A percentile compares a stretch with the other conserved stretches of the same genome.
Evolutionary conservation across 2,797 vertebrate genomes (phyloP).

Genomic region (Anolis apletophallus): DNA sequence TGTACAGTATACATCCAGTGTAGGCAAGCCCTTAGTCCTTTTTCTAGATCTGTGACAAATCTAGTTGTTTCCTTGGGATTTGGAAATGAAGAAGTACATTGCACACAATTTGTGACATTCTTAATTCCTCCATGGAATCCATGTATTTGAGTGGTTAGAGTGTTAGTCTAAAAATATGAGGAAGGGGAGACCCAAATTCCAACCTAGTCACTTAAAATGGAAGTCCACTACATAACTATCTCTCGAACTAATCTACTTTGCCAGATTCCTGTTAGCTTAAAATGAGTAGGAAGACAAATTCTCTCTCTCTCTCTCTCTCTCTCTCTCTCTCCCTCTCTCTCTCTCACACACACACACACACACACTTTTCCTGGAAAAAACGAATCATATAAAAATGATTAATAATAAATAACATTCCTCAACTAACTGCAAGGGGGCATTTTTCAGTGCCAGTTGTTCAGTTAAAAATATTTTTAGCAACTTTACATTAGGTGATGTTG

Average conservation of each 20-base stretch:
- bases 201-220: too few species aligned
- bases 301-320: neutral
- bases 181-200: neutral
- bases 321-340: neutral
- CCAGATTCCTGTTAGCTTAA: neutral
- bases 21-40: neutral
- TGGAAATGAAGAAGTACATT: neutral
- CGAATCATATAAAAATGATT: neutral
- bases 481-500: neutral
- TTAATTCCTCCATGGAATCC: neutral
- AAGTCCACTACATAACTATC: neutral
- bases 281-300: neutral
- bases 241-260: neutral
- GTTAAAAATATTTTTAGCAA: neutral
- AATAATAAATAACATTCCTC: neutral
- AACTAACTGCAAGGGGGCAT: neutral
- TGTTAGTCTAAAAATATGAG: neutral
- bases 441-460: neutral
- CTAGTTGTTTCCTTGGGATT: neutral
- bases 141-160: neutral
- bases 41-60: neutral
- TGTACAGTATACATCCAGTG: too few species aligned
- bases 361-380: neutral
- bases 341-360: neutral
- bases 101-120: neutral